Percentiles rank a stretch among this genome's conserved stretches.
Conservation (phyloP, 37 sponge, comb jelly and placozoan species). For the Crambe crambe region DNA sequence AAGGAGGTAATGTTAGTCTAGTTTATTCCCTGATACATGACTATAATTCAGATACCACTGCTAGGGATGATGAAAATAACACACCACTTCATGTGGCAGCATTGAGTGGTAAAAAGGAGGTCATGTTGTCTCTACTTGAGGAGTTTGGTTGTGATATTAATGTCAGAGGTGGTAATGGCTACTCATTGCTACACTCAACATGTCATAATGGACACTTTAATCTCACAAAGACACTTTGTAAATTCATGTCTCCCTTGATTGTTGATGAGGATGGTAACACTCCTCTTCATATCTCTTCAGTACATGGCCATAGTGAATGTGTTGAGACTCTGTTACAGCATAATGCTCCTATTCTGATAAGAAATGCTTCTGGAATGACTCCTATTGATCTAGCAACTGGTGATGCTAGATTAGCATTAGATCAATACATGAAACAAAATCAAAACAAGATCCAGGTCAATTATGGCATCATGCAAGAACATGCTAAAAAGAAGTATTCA, state of each 20-base stretch:
- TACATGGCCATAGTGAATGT: neutral
- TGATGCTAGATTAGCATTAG: neutral
- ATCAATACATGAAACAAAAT: neutral
- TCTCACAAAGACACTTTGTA: too few species aligned
- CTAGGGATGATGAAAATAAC: too few species aligned
- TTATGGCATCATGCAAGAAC: neutral
- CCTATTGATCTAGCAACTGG: slow-evolving; percentile 3
- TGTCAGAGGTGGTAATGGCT: too few species aligned
- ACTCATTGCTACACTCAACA: too few species aligned
- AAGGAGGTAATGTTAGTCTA: too few species aligned
- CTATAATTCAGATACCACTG: too few species aligned
- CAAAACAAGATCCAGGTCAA: neutral
- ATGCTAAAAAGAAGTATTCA: neutral
- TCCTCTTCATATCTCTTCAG: slow-evolving; percentile 5
- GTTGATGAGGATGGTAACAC: slow-evolving; percentile 12
- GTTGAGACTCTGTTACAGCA: neutral
- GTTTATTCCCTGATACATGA: too few species aligned
- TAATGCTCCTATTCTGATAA: slow-evolving; percentile 8
- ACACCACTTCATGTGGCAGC: too few species aligned
- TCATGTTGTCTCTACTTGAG: too few species aligned
- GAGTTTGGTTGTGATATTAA: too few species aligned
- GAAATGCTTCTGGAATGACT: slow-evolving; percentile 7
- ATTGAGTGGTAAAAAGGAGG: too few species aligned
- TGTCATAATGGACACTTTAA: slow-evolving; percentile 2
- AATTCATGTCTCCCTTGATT: too few species aligned